A percentile compares a stretch with the other conserved stretches of the same genome.
Evolutionary conservation across 2,113 vertebrate species (phyloP).

Genomic region (Romanogobio albipinnatus): DNA sequence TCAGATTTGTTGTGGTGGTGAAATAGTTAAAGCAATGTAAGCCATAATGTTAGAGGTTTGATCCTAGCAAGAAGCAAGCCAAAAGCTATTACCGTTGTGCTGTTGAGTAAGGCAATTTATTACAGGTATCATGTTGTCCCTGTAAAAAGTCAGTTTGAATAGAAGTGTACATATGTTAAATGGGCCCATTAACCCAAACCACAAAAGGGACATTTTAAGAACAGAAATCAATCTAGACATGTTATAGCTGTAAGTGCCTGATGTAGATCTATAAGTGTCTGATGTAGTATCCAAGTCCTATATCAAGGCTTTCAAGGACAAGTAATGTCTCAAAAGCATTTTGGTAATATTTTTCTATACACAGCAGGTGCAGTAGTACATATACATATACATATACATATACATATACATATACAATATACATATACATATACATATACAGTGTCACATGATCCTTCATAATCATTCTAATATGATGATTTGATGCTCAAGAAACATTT

Average conservation of each 20-base stretch:
- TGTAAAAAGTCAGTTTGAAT: background rate
- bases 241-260: background rate
- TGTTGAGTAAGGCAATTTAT: background rate
- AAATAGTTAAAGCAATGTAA: background rate
- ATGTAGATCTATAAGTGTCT: background rate
- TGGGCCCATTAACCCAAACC: background rate
- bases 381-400: background rate
- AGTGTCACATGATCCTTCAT: background rate
- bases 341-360: background rate
- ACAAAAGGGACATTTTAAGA: background rate
- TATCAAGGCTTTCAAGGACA: background rate
- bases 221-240: background rate
- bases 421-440: background rate
- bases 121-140: background rate
- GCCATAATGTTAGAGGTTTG: background rate
- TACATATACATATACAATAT: background rate
- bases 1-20: background rate
- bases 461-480: too few species aligned
- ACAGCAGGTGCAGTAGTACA: background rate
- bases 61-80: background rate
- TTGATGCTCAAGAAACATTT: too few species aligned
- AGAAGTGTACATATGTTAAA: background rate
- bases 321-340: background rate
- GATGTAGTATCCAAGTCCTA: background rate
- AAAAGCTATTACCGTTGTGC: background rate